phyloP scores from a whole-genome alignment of 2,797 vertebrate genomes.

The Harpagifer antarcticus region DNA sequence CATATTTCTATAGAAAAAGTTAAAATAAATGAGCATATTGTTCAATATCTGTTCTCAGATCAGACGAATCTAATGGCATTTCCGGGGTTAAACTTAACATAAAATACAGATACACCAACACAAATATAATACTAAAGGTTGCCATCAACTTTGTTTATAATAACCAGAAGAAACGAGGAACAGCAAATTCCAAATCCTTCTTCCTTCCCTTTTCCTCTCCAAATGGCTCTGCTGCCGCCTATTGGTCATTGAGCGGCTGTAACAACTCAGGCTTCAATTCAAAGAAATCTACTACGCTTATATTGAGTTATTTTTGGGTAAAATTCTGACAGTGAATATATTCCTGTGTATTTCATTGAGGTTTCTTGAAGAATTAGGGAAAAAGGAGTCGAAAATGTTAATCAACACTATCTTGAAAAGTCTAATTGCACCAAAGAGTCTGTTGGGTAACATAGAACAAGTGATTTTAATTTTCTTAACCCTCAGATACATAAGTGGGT shows the following conservation, averaged over 20 bases:
- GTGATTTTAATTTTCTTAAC: not conserved
- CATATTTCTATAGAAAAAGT: not conserved
- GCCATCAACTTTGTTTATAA: not conserved
- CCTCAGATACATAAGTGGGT: no score
- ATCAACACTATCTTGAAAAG: no score
- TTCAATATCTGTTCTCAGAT: not conserved
- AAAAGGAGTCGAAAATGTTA: not conserved
- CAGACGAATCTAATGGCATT: not conserved
- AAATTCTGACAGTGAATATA: no score
- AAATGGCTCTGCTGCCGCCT: slow-evolving; percentile 41
- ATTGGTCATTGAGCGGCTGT: slow-evolving; percentile 15
- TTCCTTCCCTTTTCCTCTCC: not conserved
- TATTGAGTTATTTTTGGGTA: not conserved
- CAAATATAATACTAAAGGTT: not conserved
- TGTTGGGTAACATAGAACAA: not conserved
- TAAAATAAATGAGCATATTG: not conserved
- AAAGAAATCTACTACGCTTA: not conserved
- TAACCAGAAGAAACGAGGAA: not conserved
- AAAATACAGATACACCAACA: not conserved
- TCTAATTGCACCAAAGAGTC: not conserved
- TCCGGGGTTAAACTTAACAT: not conserved
- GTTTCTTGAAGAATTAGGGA: not conserved
- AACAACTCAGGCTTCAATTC: not conserved
- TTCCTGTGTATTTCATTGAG: not conserved
- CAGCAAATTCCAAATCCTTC: not conserved